Conservation (phyloP, 2,113 vertebrate species). For the Poicephalus meyeri region DNA sequence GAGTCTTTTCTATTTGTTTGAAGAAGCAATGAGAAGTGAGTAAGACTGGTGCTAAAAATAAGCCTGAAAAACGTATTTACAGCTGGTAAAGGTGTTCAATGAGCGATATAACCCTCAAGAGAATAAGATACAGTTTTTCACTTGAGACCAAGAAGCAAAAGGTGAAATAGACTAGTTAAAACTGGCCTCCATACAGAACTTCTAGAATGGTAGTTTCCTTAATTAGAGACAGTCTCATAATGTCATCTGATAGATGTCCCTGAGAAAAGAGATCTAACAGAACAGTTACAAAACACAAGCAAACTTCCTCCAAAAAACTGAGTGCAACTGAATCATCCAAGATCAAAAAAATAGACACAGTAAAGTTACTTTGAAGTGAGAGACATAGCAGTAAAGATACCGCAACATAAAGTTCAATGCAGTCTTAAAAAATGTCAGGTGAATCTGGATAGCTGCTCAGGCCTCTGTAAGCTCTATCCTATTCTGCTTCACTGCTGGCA, state of each 20-base stretch:
- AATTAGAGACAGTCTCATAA: not conserved
- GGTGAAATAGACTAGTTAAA: not conserved
- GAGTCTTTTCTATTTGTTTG: not conserved
- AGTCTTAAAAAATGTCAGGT: not conserved
- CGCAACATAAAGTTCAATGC: not conserved
- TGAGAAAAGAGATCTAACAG: not conserved
- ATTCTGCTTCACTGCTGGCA: not conserved
- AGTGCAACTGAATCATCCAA: not conserved
- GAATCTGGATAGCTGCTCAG: not conserved
- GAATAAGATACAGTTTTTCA: not conserved
- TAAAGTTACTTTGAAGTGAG: not conserved
- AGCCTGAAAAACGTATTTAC: not conserved
- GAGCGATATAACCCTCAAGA: not conserved
- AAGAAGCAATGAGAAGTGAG: not conserved
- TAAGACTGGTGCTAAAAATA: not conserved
- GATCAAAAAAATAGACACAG: not conserved
- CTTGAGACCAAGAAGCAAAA: not conserved
- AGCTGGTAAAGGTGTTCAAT: not conserved
- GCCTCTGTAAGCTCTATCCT: not conserved
- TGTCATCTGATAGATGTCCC: not conserved
- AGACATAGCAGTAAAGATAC: not conserved
- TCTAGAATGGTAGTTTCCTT: not conserved
- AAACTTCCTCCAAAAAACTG: not conserved
- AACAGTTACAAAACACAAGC: not conserved
- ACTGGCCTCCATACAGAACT: not conserved